Conservation (phyloP, 2,113 vertebrate genomes). For the Hippocampus comes region DNA sequence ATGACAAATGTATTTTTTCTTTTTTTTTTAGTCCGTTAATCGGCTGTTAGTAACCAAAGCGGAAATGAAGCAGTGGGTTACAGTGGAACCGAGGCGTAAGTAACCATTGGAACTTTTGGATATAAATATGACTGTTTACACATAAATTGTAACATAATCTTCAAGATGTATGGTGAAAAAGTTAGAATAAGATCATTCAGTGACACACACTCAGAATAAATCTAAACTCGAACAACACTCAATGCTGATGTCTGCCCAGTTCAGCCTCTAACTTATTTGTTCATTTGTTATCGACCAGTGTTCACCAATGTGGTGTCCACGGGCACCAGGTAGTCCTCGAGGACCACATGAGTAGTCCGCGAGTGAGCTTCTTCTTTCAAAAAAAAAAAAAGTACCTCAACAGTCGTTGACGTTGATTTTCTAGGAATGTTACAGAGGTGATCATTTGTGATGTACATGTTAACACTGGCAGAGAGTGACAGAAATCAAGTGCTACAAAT, state of each 20-base stretch:
- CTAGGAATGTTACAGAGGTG: no score
- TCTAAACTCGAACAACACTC: neutral
- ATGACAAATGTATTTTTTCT: neutral
- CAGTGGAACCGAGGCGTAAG: constrained; percentile 68
- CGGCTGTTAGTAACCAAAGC: constrained; percentile 59
- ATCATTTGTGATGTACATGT: no score
- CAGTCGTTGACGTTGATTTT: no score
- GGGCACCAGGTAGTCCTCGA: no score
- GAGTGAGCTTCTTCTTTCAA: no score
- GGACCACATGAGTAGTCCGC: no score
- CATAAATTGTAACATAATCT: neutral
- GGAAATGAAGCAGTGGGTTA: constrained; percentile 66
- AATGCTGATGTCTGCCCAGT: neutral
- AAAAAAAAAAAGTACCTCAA: no score
- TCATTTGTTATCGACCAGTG: neutral
- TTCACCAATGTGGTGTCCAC: no score
- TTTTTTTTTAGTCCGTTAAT: constrained; percentile 47
- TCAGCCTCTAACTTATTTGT: neutral
- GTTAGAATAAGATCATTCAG: neutral
- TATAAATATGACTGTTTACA: neutral
- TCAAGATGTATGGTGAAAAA: neutral
- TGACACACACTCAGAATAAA: neutral
- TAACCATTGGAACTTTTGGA: constrained; percentile 2
- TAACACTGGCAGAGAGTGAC: no score
- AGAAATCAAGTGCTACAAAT: no score